Evolutionary conservation across 1,140 invertebrate genomes (phyloP).

Genomic region (Dolichoris vasculosae): DNA sequence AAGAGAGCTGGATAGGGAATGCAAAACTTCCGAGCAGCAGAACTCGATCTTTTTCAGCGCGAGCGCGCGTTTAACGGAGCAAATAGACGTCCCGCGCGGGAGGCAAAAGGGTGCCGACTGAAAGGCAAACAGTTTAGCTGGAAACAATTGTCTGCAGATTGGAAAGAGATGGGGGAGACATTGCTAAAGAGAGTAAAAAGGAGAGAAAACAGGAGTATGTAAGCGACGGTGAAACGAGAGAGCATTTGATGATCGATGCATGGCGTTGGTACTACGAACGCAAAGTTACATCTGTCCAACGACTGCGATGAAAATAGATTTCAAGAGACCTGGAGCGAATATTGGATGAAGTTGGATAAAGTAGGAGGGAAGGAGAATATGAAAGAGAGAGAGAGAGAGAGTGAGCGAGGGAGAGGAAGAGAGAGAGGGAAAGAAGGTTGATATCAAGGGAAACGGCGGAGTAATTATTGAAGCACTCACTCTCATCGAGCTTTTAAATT

Average conservation of each 20-base stretch:
- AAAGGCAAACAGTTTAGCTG: slow-evolving; percentile 76
- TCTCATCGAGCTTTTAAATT: slow-evolving; percentile 3
- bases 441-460: slow-evolving; percentile 2
- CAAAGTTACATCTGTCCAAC: slow-evolving; percentile 65
- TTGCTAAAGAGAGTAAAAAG: not conserved
- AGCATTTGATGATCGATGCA: slow-evolving; percentile 72
- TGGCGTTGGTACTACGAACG: slow-evolving; percentile 63
- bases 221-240: slow-evolving; percentile 57
- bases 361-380: no score
- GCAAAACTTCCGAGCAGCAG: slow-evolving; percentile 4
- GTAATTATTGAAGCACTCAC: not conserved
- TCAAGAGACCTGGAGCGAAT: slow-evolving; percentile 55
- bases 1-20: not conserved
- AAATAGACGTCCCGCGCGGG: slow-evolving; percentile 68
- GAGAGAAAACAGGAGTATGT: not conserved
- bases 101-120: slow-evolving; percentile 73
- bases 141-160: slow-evolving; percentile 76
- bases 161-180: slow-evolving; percentile 13
- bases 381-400: not conserved
- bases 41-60: slow-evolving; percentile 45
- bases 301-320: slow-evolving; percentile 66
- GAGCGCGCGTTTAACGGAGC: slow-evolving; percentile 68
- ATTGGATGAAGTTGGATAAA: not conserved
- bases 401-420: slow-evolving; percentile 15
- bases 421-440: slow-evolving; percentile 1